These are phyloP conservation scores for Dreissena polymorpha DNA, from an alignment of 1,140 invertebrate genomes.

Conservation along the genomic window DNA sequence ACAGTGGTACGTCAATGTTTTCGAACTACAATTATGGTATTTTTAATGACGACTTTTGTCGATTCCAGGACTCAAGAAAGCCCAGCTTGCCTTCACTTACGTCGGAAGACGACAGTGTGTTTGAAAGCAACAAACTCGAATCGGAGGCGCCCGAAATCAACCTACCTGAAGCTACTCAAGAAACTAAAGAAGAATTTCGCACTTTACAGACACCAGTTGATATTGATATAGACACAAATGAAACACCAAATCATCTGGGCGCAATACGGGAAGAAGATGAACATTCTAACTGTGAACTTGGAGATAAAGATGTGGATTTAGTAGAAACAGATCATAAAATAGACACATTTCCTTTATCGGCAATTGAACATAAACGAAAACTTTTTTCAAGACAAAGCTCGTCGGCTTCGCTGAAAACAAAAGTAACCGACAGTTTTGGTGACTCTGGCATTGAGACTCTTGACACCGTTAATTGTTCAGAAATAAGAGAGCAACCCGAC, in stretches of 20 bases:
- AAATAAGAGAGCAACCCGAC: conserved; percentile 43
- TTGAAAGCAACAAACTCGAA: not conserved
- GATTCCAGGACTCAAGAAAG: conserved; percentile 11
- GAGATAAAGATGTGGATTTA: conserved; percentile 1
- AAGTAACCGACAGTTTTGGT: conserved; percentile 41
- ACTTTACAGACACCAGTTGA: not conserved
- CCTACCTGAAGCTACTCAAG: not conserved
- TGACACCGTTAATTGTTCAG: conserved; percentile 41
- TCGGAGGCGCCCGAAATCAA: not conserved
- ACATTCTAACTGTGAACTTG: conserved; percentile 33
- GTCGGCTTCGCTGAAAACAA: conserved; percentile 46
- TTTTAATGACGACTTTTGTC: not conserved
- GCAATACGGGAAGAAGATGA: conserved; percentile 49
- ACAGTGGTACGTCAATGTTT: too few relatives aligned
- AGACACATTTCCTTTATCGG: not conserved
- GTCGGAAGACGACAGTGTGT: conserved; percentile 18
- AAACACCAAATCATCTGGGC: not conserved
- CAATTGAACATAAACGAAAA: conserved; percentile 44
- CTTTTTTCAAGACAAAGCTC: conserved; percentile 43
- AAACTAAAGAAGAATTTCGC: not conserved
- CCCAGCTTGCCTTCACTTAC: not conserved
- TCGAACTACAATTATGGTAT: too few relatives aligned
- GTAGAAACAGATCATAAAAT: conserved; percentile 8
- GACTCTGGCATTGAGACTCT: conserved; percentile 49
- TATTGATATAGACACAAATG: not conserved